Evolutionary conservation across 2,113 vertebrate species (phyloP).

Genomic region (Cryptotis parvus): DNA sequence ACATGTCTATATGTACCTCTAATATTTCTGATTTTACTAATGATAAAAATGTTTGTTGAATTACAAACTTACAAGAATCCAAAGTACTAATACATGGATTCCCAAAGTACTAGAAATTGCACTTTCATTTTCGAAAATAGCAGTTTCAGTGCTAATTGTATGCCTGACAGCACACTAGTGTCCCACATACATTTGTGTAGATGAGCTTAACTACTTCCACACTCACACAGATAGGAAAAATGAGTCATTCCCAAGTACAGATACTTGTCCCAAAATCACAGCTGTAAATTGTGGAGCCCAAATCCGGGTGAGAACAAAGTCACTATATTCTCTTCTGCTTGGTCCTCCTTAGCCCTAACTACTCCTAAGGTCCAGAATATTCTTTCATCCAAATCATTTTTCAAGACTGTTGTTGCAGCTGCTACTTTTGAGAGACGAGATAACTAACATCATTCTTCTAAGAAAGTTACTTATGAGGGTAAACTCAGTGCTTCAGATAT

Average conservation of each 20-base stretch:
- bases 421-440: neutral
- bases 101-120: neutral
- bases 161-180: neutral
- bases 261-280: neutral
- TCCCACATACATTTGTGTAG: neutral
- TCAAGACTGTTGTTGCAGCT: neutral
- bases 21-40: neutral
- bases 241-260: neutral
- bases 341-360: neutral
- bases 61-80: neutral
- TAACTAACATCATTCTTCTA: neutral
- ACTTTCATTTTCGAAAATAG: neutral
- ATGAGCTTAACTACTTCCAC: neutral
- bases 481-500: neutral
- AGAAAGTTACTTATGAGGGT: neutral
- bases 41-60: neutral
- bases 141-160: neutral
- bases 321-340: too few species aligned
- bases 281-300: neutral
- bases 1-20: neutral
- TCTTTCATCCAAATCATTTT: neutral
- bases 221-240: neutral
- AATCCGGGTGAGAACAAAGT: neutral
- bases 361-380: rapidly evolving
- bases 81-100: neutral